Evolutionary conservation across 2,888 invertebrate genomes (phyloP).

Genomic region (Eupithecia inturbata): DNA sequence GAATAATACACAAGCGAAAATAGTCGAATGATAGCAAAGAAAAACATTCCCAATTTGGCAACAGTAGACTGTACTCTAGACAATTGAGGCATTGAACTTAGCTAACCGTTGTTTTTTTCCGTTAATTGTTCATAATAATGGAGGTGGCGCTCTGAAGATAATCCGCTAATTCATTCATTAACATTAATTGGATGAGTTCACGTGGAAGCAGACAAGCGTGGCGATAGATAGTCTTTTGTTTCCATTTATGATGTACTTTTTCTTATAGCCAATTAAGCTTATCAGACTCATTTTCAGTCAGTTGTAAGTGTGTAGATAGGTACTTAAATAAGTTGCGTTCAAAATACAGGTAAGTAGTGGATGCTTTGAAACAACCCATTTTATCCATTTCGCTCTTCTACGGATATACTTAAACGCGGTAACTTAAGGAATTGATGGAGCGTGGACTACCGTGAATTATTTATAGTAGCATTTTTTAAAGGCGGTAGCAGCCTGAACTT

Average conservation of each 20-base stretch:
- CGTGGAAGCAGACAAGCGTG: slow-evolving; percentile 57
- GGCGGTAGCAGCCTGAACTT: background rate
- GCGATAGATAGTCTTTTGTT: slow-evolving; percentile 38
- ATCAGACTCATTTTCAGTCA: background rate
- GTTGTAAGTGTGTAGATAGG: background rate
- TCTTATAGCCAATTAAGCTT: background rate
- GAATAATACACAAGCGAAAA: background rate
- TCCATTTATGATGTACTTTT: slow-evolving; percentile 13
- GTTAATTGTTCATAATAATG: slow-evolving; percentile 46
- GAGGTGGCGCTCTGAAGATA: slow-evolving; percentile 39
- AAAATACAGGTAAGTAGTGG: background rate
- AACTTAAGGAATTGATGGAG: background rate
- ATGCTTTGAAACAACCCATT: background rate
- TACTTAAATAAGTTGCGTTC: background rate
- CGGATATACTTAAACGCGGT: background rate
- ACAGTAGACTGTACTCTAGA: slow-evolving; percentile 2
- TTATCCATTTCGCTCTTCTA: background rate
- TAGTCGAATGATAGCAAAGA: background rate
- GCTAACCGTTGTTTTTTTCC: slow-evolving; percentile 36
- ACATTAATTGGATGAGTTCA: slow-evolving; percentile 69
- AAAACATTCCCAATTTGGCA: slow-evolving; percentile 11
- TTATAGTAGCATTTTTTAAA: background rate
- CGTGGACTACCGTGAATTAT: background rate
- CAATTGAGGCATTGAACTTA: slow-evolving; percentile 24
- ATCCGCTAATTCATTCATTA: slow-evolving; percentile 62